Evolutionary conservation across 2,797 vertebrate species (phyloP).

Genomic region (Brotula barbata): DNA sequence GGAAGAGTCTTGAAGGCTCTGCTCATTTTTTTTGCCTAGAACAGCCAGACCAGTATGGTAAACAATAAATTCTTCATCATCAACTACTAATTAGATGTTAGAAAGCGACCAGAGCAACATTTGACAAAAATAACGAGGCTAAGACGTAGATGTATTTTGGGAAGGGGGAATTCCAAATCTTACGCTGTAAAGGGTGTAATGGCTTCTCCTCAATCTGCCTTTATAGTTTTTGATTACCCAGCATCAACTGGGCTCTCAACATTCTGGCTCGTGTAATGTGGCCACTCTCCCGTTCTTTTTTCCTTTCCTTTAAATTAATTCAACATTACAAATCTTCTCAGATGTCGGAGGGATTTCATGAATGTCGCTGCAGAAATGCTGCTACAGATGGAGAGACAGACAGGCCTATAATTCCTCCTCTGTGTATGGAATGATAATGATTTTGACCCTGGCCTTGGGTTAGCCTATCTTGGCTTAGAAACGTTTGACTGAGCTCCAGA

Average conservation of each 20-base stretch:
- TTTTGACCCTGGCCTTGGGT: slow-evolving; percentile 61
- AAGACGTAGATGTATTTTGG: slow-evolving; percentile 17
- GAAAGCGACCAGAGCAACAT: neutral
- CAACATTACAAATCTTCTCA: slow-evolving; percentile 5
- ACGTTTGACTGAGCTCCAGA: slow-evolving; percentile 43
- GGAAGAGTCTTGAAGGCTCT: neutral
- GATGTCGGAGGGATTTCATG: slow-evolving; percentile 41
- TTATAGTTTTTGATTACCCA: slow-evolving; percentile 25
- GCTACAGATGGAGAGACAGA: slow-evolving; percentile 41
- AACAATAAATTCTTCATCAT: too few species aligned
- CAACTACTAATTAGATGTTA: too few species aligned
- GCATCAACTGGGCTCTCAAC: slow-evolving; percentile 19
- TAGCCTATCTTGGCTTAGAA: slow-evolving; percentile 36
- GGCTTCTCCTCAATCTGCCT: too few species aligned
- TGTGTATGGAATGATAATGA: slow-evolving; percentile 63
- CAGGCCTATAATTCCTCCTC: slow-evolving; percentile 41
- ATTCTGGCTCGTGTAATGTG: slow-evolving; percentile 5
- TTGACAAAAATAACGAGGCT: slow-evolving; percentile 3
- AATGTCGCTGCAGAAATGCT: slow-evolving; percentile 27
- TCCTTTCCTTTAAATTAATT: slow-evolving; percentile 1
- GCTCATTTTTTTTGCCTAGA: neutral
- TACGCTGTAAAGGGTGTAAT: too few species aligned
- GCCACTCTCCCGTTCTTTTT: neutral
- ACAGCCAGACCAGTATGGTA: too few species aligned
- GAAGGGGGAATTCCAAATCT: slow-evolving; percentile 22